These are phyloP conservation scores for Malurus leucopterus DNA, from an alignment of 2,797 vertebrate genomes.

Conservation along the genomic window DNA sequence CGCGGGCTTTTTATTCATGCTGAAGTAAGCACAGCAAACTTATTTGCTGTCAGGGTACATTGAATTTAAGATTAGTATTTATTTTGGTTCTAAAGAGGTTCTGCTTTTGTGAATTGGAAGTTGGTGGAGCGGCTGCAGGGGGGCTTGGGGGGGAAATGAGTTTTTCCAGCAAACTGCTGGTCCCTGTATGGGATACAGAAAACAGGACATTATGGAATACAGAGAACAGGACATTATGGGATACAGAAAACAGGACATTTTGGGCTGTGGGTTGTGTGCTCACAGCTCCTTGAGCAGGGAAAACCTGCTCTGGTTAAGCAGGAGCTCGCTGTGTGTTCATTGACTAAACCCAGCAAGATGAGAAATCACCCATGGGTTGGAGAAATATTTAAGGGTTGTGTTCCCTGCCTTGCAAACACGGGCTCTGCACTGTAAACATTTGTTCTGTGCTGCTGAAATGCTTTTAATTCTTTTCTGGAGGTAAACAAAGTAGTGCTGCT, in stretches of 20 bases:
- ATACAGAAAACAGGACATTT: rapidly evolving
- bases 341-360: background rate
- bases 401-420: rapidly evolving
- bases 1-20: constrained; percentile 86
- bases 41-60: constrained; percentile 90
- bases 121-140: constrained; percentile 18
- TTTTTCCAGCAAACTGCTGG: background rate
- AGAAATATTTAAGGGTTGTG: background rate
- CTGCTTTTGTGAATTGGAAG: constrained; percentile 73
- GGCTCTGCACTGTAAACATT: background rate
- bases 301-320: background rate
- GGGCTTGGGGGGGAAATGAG: constrained; percentile 9
- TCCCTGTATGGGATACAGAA: background rate
- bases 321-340: background rate
- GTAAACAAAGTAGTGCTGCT: background rate
- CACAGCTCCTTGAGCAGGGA: background rate
- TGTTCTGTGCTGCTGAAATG: background rate
- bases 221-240: rapidly evolving
- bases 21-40: constrained; percentile 91
- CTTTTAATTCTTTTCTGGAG: background rate
- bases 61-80: constrained; percentile 93
- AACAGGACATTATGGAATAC: rapidly evolving
- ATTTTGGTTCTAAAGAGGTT: constrained; percentile 85
- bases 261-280: background rate
- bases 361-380: background rate